phyloP scores from a whole-genome alignment of 2,113 vertebrate species.

The Tachuris rubrigastra region DNA sequence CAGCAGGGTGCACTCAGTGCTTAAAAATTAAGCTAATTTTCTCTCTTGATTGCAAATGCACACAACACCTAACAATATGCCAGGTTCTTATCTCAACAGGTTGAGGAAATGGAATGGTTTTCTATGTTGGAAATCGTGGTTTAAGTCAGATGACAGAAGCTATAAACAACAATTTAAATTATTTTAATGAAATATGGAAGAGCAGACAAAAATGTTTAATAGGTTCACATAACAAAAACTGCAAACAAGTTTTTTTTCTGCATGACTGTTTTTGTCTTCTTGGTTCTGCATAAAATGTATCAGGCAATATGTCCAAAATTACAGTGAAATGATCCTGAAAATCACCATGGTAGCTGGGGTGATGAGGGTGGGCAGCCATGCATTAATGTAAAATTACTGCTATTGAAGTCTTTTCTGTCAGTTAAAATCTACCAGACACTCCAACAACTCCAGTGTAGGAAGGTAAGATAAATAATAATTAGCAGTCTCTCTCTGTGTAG shows the following conservation, averaged over 20 bases:
- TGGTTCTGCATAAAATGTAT: background rate
- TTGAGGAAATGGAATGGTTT: background rate
- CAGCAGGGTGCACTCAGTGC: background rate
- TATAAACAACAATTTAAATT: background rate
- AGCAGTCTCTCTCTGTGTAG: background rate
- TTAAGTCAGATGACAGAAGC: background rate
- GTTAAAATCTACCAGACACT: background rate
- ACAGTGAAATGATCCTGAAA: background rate
- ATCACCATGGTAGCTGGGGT: background rate
- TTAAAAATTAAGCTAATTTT: conserved; percentile 3
- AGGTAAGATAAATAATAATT: conserved; percentile 6
- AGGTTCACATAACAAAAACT: background rate
- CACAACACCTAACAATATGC: background rate
- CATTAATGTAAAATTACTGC: background rate
- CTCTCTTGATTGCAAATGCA: background rate
- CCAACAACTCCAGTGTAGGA: background rate
- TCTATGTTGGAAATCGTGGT: background rate
- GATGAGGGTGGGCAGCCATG: background rate
- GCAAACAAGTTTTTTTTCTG: background rate
- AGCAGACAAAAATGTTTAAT: background rate
- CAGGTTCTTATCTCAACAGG: background rate
- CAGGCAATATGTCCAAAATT: background rate
- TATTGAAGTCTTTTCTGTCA: background rate
- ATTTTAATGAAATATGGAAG: background rate
- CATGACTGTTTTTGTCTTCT: background rate